A percentile compares a stretch with the other conserved stretches of the same genome.
phyloP scores from a whole-genome alignment of 2,797 vertebrate species.

The Anniella stebbinsi region DNA sequence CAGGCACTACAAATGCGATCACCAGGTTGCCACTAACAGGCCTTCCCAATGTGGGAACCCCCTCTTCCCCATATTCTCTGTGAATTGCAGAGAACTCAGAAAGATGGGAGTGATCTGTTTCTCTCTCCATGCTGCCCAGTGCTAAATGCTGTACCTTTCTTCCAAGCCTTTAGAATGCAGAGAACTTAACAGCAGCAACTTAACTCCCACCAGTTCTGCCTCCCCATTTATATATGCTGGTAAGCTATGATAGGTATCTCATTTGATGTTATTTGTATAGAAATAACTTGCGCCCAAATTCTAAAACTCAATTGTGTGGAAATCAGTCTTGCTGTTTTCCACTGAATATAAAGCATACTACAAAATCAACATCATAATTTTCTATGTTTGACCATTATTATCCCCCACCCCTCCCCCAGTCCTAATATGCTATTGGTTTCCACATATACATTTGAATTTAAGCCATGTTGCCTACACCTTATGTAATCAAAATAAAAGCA shows the following conservation, averaged over 20 bases:
- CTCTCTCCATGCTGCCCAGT: neutral
- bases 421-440: neutral
- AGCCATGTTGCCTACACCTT: conserved; percentile 20
- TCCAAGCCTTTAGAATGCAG: neutral
- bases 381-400: neutral
- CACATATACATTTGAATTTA: neutral
- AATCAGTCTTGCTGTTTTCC: neutral
- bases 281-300: neutral
- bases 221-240: no score
- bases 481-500: conserved; percentile 32
- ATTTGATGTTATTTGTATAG: no score
- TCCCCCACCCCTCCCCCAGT: neutral
- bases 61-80: neutral
- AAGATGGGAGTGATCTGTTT: neutral
- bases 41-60: no score
- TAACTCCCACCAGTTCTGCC: no score
- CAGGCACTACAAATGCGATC: neutral
- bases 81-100: neutral
- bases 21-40: neutral
- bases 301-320: neutral
- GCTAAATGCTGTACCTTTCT: neutral
- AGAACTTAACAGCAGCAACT: neutral
- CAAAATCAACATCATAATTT: neutral
- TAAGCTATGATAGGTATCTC: no score
- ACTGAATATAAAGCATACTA: neutral